Evolutionary conservation across 2,888 invertebrate species (phyloP).

Genomic region (Calliopum simillimum): DNA sequence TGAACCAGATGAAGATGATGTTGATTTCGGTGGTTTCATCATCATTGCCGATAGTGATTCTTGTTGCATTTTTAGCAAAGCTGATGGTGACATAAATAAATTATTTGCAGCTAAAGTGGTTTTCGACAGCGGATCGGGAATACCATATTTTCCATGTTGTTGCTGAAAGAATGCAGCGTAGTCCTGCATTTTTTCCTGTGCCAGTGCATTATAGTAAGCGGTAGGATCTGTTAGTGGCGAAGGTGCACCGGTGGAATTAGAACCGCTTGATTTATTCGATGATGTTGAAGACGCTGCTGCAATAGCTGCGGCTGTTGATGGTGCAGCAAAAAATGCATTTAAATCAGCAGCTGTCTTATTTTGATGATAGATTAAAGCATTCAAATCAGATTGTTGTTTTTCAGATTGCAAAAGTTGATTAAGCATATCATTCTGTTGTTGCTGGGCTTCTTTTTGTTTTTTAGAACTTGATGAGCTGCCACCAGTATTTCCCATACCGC

Average conservation of each 20-base stretch:
- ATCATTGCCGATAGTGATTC: slow-evolving; percentile 69
- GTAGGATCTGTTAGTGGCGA: slow-evolving; percentile 59
- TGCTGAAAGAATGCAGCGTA: slow-evolving; percentile 68
- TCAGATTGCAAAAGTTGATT: slow-evolving; percentile 64
- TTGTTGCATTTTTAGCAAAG: slow-evolving; percentile 76
- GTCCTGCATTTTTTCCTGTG: slow-evolving; percentile 69
- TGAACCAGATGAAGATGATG: slow-evolving; percentile 59
- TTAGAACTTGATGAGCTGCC: slow-evolving; percentile 52
- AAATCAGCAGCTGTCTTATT: slow-evolving; percentile 64
- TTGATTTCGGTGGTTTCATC: slow-evolving; percentile 69
- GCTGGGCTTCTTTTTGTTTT: slow-evolving; percentile 50
- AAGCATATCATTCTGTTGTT: slow-evolving; percentile 62
- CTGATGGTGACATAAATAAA: slow-evolving; percentile 80
- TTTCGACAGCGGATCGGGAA: slow-evolving; percentile 82
- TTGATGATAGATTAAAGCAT: slow-evolving; percentile 63
- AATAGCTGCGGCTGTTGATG: slow-evolving; percentile 53
- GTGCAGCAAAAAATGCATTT: slow-evolving; percentile 63
- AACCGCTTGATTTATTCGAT: slow-evolving; percentile 47
- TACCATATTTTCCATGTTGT: slow-evolving; percentile 67
- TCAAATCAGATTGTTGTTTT: slow-evolving; percentile 63
- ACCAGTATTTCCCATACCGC: slow-evolving; percentile 14
- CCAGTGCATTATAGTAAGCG: slow-evolving; percentile 63
- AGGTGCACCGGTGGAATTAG: slow-evolving; percentile 48
- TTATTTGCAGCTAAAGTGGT: slow-evolving; percentile 81
- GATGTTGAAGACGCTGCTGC: slow-evolving; percentile 45